These are phyloP conservation scores for Typhlichthys eigenmanni DNA, from an alignment of 2,797 vertebrate genomes.

Conservation along the genomic window DNA sequence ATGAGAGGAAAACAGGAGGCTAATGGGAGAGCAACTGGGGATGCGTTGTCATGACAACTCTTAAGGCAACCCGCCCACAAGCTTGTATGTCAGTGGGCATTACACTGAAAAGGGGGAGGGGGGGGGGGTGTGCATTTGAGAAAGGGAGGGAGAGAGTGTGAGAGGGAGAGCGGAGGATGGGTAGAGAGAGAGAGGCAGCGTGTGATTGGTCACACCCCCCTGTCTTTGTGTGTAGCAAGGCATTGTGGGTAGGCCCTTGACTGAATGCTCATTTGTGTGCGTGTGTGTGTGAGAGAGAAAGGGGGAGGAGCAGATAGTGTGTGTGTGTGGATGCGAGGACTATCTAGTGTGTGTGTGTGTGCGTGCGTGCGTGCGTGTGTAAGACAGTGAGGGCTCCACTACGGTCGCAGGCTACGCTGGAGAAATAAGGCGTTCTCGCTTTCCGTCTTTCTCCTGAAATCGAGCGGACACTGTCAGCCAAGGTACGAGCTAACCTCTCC, in stretches of 20 bases:
- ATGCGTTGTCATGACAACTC: conserved; percentile 88
- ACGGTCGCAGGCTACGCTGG: conserved; percentile 18
- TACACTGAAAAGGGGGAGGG: conserved; percentile 71
- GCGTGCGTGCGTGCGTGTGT: conserved; percentile 20
- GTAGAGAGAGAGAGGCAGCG: conserved; percentile 79
- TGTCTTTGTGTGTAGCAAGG: conserved; percentile 90
- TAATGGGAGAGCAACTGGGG: conserved; percentile 74
- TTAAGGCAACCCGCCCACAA: conserved; percentile 82
- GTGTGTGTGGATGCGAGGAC: conserved; percentile 47
- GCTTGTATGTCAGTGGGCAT: conserved; percentile 83
- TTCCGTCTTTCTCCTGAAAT: no score
- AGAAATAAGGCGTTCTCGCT: conserved; percentile 10
- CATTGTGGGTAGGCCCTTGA: conserved; percentile 89
- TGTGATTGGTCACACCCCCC: conserved; percentile 97
- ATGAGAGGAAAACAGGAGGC: conserved; percentile 24
- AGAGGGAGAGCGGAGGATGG: conserved; percentile 75
- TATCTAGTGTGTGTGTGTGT: conserved; percentile 20
- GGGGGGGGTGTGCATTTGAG: conserved; percentile 76
- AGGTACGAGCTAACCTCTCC: conserved; percentile 9
- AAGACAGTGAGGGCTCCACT: conserved; percentile 26
- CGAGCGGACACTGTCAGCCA: no score
- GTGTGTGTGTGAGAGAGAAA: conserved; percentile 47
- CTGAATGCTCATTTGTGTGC: conserved; percentile 88
- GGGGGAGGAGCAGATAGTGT: conserved; percentile 61
- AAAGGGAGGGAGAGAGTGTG: conserved; percentile 54